Evolutionary conservation across 2,888 invertebrate genomes (phyloP), one percentile per base, ranked within the genome.

Genomic region (Cremastinae sp.): DNA sequence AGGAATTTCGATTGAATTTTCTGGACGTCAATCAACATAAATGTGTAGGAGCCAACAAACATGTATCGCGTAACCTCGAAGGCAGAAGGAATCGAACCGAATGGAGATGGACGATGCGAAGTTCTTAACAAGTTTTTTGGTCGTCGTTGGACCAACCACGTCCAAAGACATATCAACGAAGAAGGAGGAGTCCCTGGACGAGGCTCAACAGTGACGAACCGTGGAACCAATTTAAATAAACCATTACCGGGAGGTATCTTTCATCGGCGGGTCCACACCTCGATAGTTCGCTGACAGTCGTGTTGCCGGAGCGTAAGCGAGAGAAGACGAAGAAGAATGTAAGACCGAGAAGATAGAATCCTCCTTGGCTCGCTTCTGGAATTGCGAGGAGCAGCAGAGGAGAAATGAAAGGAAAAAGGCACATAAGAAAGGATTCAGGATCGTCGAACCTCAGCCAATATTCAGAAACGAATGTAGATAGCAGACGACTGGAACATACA

Each of bases 181-280:
- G 16, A 62, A 61, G 74, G 69, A 43, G 68, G 56, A 74, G 69
- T 55, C 62, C 53, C 43, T 66, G 41, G 35, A 62, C 62, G 51
- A 53, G 41, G 53, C 71, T 20, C 9, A 49, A 37, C 47, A 58
- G 74, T 74, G 74, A 74, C 69, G 74, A 78, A 74, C 75, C 71
- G 74, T 45, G 72, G 79, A 79, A 78, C 84, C 83, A 85, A 84
- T 84, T 84, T 84, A 84, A 84, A 84, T 84, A 84, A 84, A 84
- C 84, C 84, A 84, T 84, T 84, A 84, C 84, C 78, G 85, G 84
- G 82, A 82, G 85, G 82, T 85, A 84, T 84, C 84, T 84, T 78
- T 78, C 83, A 84, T 85, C 84, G 82, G 72, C 69, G 59, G 74
- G 76, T 81, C 84, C 84, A 82, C 84, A 84, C 84, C 83, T 85